A percentile compares a stretch with the other conserved stretches of the same genome.
Conservation (phyloP, 2,797 vertebrate species). For the Steatocranus sp. region DNA sequence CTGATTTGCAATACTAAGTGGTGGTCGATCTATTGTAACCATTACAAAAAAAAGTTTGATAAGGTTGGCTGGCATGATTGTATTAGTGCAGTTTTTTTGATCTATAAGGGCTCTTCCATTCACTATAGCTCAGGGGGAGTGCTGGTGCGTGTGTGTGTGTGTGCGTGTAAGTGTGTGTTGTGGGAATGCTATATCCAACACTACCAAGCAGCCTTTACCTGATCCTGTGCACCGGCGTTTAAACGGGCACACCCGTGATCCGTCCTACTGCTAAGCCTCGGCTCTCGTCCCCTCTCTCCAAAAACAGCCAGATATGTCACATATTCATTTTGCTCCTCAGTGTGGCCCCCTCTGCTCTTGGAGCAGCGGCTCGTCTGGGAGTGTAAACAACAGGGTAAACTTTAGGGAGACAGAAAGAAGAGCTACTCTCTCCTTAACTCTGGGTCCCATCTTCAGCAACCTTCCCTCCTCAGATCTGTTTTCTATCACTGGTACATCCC, state of each 20-base stretch:
- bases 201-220: background rate
- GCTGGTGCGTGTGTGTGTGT: constrained; percentile 44
- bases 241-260: background rate
- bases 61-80: constrained; percentile 65
- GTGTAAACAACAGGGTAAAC: constrained; percentile 80
- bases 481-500: background rate
- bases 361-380: constrained; percentile 75
- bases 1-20: constrained; percentile 11
- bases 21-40: constrained; percentile 9
- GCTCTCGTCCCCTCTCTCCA: background rate
- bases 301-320: constrained; percentile 69
- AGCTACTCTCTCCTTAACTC: constrained; percentile 50
- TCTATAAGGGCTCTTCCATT: constrained; percentile 60
- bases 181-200: constrained; percentile 14
- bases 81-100: constrained; percentile 69
- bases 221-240: constrained; percentile 1
- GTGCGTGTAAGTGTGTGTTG: background rate
- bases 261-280: background rate
- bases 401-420: constrained; percentile 56
- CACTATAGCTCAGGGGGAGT: constrained; percentile 25
- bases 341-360: constrained; percentile 67
- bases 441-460: constrained; percentile 62
- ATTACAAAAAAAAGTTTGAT: constrained; percentile 5
- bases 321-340: constrained; percentile 81
- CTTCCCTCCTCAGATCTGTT: constrained; percentile 39